Percentiles rank a stretch among this genome's conserved stretches.
These are phyloP conservation scores for Marmota flaviventris DNA, from an alignment of 2,113 vertebrate species.

Conservation along the genomic window DNA sequence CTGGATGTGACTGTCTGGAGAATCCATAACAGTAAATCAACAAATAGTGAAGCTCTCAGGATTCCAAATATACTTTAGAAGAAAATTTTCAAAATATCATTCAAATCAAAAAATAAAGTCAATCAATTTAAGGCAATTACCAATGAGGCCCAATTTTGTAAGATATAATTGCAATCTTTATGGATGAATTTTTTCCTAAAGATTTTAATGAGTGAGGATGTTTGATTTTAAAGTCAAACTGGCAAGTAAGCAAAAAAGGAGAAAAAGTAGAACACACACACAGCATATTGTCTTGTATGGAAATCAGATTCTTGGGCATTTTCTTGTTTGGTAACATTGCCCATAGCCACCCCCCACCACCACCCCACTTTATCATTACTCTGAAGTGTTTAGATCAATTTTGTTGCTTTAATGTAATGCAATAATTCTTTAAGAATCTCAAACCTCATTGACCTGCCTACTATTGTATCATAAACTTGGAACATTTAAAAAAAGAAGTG, in stretches of 20 bases:
- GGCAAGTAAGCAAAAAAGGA: not conserved
- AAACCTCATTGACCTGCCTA: not conserved
- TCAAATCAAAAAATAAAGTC: not conserved
- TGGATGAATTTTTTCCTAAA: not conserved
- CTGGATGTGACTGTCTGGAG: too few species aligned
- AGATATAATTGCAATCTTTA: not conserved
- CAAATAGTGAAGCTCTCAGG: not conserved
- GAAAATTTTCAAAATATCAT: not conserved
- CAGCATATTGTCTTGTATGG: not conserved
- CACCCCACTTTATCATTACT: not conserved
- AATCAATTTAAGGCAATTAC: not conserved
- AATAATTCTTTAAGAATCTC: not conserved
- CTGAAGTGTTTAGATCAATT: not conserved
- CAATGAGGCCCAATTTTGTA: not conserved
- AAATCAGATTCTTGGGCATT: not conserved
- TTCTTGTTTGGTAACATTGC: not conserved
- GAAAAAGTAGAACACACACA: not conserved
- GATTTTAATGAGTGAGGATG: not conserved
- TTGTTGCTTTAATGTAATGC: not conserved
- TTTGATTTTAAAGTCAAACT: not conserved
- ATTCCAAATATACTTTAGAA: not conserved
- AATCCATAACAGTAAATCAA: not conserved
- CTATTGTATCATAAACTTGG: not conserved
- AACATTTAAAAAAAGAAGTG: not conserved
- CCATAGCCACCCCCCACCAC: too few species aligned